Evolutionary conservation across 37 sponge, comb jelly and placozoan species (phyloP), one percentile per base, ranked within the genome.

Genomic region (Beroe ovata): DNA sequence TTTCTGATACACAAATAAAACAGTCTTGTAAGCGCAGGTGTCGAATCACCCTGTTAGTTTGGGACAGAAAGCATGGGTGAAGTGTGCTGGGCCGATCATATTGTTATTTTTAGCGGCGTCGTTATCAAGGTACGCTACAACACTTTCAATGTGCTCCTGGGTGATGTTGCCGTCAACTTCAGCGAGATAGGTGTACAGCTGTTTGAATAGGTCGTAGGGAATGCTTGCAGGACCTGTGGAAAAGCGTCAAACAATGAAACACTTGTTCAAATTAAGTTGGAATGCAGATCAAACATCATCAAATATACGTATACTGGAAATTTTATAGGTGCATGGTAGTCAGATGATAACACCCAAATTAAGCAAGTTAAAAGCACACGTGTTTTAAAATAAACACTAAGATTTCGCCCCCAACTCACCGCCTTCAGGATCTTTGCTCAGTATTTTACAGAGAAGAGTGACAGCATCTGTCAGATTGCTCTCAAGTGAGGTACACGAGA

Each of bases 401-500:
- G n/a, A n/a, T n/a, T n/a, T n/a, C n/a, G n/a, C n/a, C n/a, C n/a
- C n/a, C n/a, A n/a, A 35, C 84, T 20, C 89, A 39, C 99, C 93
- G 20, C 97, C 97, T 29, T 94, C 96, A 3, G 88, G 61, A 32
- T 95, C 95, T 29, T 91, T 69, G 72, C 94, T 92, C 8, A 95
- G 88, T n/a, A 97, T 92, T 59, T 93, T 91, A 84, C 98, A 97
- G 8, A 94, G 81, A 14, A 92, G 71, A 0, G 60, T 92, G 64
- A 97, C 63, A 33, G 98, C 95, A n/a, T 88, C 91, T 21, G 95
- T 38, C 0, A 96, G 90, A 64, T 90, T 64, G 93, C 92, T 92
- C 59, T 93, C 94, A 29, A 95, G 72, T 60, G 96, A 91, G 54
- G 96, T 91, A 60, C 94, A 96, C 11, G 95, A 89, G 16, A 96